Evolutionary conservation across 2,113 vertebrate species (phyloP).

Genomic region (Apeltes quadracus): DNA sequence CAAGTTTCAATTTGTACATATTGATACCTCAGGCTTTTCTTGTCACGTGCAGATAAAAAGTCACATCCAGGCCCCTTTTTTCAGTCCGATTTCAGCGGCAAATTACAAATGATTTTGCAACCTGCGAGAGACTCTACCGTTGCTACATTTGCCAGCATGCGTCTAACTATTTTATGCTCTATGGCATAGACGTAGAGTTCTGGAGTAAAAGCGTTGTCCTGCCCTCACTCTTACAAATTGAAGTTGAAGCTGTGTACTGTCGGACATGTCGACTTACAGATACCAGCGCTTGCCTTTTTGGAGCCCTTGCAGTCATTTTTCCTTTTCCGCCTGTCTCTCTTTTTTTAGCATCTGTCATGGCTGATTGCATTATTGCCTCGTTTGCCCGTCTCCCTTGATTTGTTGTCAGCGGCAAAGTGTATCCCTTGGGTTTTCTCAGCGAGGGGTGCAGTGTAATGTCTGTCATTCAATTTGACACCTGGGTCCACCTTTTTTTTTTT

Average conservation of each 20-base stretch:
- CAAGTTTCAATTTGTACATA: constrained; percentile 41
- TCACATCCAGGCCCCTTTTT: neutral
- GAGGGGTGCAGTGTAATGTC: constrained; percentile 20
- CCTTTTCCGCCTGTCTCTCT: constrained; percentile 3
- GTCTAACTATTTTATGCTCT: neutral
- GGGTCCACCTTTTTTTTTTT: neutral
- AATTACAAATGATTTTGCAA: constrained; percentile 13
- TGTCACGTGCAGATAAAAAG: constrained; percentile 19
- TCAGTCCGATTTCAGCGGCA: constrained; percentile 3
- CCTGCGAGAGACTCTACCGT: neutral
- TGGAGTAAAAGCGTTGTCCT: neutral
- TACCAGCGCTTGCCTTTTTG: neutral
- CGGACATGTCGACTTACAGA: constrained; percentile 1
- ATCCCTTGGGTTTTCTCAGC: constrained; percentile 18
- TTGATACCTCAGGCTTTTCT: constrained; percentile 26
- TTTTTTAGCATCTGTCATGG: neutral
- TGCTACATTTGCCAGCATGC: neutral
- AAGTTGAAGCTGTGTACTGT: neutral
- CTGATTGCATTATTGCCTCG: constrained; percentile 21
- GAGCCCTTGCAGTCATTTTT: neutral
- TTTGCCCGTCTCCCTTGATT: constrained; percentile 27
- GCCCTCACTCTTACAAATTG: neutral
- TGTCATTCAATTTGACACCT: constrained; percentile 35
- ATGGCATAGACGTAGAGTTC: neutral
- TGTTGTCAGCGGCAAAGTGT: constrained; percentile 26